A percentile compares a stretch with the other conserved stretches of the same genome.
These are phyloP conservation scores for Reticulitermes lucifugus DNA, from an alignment of 2,888 invertebrate species.

Conservation along the genomic window DNA sequence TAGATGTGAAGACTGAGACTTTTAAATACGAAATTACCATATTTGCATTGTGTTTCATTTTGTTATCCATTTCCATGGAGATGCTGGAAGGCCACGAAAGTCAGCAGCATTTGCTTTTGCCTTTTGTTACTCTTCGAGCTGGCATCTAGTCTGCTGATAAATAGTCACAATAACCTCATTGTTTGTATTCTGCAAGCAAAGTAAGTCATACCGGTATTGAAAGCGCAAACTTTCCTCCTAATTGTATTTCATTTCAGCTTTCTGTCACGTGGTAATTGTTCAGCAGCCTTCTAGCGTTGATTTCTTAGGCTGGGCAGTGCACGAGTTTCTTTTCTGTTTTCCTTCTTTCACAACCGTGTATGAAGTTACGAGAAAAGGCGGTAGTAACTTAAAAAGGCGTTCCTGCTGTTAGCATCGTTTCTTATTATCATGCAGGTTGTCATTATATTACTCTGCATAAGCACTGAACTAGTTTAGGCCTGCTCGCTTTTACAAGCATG, in stretches of 20 bases:
- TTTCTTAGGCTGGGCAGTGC: neutral
- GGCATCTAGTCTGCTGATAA: neutral
- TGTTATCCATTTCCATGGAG: neutral
- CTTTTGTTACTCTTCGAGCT: too few species aligned
- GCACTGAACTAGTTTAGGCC: too few species aligned
- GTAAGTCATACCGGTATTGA: neutral
- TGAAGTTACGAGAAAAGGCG: neutral
- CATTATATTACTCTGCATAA: too few species aligned
- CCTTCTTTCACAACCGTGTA: slow-evolving; percentile 1
- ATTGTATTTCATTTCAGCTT: neutral
- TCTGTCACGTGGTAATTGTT: slow-evolving; percentile 19
- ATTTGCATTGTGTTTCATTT: too few species aligned
- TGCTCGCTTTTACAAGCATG: too few species aligned
- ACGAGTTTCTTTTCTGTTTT: neutral
- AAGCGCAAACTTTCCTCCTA: neutral
- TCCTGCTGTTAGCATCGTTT: neutral
- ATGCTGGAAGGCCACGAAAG: neutral
- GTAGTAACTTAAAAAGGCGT: neutral
- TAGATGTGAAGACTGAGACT: too few species aligned
- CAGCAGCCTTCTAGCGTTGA: neutral
- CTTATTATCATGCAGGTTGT: neutral
- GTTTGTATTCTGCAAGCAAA: neutral
- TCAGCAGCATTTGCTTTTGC: neutral
- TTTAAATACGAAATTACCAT: too few species aligned
- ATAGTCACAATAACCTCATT: neutral